Conservation (phyloP, 2,797 vertebrate species). For the Hephaestus fuliginosus region DNA sequence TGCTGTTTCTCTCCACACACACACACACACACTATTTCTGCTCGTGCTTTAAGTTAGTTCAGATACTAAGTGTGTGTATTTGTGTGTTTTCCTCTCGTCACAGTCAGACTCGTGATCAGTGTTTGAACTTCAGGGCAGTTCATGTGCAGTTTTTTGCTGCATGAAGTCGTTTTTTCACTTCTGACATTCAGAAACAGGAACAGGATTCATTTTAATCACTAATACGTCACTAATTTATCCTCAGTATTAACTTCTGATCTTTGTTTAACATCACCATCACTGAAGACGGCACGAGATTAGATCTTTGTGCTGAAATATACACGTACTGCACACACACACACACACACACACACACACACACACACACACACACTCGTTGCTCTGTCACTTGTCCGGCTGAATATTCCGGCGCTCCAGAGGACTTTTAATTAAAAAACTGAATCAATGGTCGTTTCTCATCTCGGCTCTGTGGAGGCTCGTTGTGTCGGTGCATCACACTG, state of each 20-base stretch:
- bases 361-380: constrained; percentile 23
- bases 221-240: too few species aligned
- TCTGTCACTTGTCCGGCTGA: constrained; percentile 14
- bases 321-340: constrained; percentile 14
- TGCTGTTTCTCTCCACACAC: too few species aligned
- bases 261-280: too few species aligned
- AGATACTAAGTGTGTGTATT: neutral
- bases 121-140: neutral
- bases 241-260: neutral
- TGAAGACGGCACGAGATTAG: neutral
- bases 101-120: neutral
- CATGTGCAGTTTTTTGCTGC: neutral
- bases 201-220: neutral
- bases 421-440: constrained; percentile 63
- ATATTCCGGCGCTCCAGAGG: constrained; percentile 28
- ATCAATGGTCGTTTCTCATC: constrained; percentile 58
- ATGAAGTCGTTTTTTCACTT: neutral
- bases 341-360: constrained; percentile 36
- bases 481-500: constrained; percentile 9
- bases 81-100: neutral
- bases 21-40: too few species aligned
- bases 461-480: constrained; percentile 25
- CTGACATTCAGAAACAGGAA: neutral
- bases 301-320: neutral
- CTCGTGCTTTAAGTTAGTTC: neutral